Evolutionary conservation across 2,113 vertebrate genomes (phyloP), one percentile per base, ranked within the genome.

Genomic region (Rhombomys opimus): DNA sequence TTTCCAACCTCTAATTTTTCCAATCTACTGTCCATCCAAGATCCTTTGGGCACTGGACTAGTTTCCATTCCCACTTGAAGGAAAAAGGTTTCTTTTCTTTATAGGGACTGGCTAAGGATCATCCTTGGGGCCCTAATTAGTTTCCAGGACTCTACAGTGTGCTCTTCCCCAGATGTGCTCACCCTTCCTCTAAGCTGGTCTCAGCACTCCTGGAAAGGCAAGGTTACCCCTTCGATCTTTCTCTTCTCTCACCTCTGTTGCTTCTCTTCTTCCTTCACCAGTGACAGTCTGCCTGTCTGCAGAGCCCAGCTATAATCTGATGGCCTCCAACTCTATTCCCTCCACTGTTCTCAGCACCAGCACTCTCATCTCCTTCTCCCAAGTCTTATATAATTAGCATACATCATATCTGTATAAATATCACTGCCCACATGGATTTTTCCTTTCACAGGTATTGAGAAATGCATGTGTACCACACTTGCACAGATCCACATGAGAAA

Each of bases 131-230:
- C 7, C 59, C 54, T 70, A 10, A 0, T 0, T 63, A 52, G 59
- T 59, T 91, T 59, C 67, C 1, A 1, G 78, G 61, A 54, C 61
- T 38, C 41, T 30, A 6, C 2, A 20, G 38, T 7, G 2, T 7
- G 17, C 46, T 84, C 2, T 32, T 52, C 65, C 20, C 50, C 20
- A 5, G 82, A 67, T 4, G 27, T 15, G 22, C 14, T 30, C 25
- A 0, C 22, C 13, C 12, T 52, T 72, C 10, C 87, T 38, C 25
- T 3, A 50, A 52, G 25, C 67, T 25, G 30, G 25, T 20, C 32
- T 52, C 25, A 1, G 2, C 18, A 0, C 13, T 18, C 18, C 12
- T 22, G 7, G 1, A 50, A 1, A 22, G 54, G 30, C 61, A 61
- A 14, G 2, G 7, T 52, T 41, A 35, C 14, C 30, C n/a, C 46